phyloP scores from a whole-genome alignment of 2,113 vertebrate species.

The Syngnathus typhle region DNA sequence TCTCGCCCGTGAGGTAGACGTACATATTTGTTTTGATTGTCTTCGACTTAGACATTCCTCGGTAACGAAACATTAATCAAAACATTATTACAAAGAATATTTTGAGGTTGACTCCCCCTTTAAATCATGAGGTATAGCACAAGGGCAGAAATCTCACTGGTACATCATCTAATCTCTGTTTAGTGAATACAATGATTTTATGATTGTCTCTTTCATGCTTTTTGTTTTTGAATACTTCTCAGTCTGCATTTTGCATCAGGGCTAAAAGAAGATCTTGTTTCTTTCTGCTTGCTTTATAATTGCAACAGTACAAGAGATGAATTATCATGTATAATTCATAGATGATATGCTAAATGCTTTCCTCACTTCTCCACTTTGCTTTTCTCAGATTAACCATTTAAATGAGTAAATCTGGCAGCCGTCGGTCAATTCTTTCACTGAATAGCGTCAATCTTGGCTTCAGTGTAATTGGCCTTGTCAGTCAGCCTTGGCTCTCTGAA shows the following conservation, averaged over 20 bases:
- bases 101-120: too few species aligned
- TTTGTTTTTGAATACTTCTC: neutral
- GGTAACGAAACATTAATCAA: too few species aligned
- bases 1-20: too few species aligned
- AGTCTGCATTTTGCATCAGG: neutral
- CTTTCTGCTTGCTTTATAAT: neutral
- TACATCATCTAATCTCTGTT: too few species aligned
- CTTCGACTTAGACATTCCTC: too few species aligned
- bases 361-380: neutral
- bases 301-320: neutral
- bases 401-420: slow-evolving; percentile 15
- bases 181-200: neutral
- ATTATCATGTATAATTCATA: neutral
- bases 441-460: slow-evolving; percentile 27
- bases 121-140: too few species aligned
- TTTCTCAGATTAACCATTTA: slow-evolving; percentile 3
- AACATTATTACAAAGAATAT: too few species aligned
- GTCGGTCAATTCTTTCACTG: slow-evolving; percentile 31
- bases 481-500: slow-evolving; percentile 28
- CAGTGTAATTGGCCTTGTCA: slow-evolving; percentile 46
- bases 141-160: too few species aligned
- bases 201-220: neutral
- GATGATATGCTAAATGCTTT: neutral
- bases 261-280: neutral
- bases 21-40: too few species aligned